These are phyloP conservation scores for Antitype chi DNA, from an alignment of 2,888 invertebrate genomes.

Conservation along the genomic window DNA sequence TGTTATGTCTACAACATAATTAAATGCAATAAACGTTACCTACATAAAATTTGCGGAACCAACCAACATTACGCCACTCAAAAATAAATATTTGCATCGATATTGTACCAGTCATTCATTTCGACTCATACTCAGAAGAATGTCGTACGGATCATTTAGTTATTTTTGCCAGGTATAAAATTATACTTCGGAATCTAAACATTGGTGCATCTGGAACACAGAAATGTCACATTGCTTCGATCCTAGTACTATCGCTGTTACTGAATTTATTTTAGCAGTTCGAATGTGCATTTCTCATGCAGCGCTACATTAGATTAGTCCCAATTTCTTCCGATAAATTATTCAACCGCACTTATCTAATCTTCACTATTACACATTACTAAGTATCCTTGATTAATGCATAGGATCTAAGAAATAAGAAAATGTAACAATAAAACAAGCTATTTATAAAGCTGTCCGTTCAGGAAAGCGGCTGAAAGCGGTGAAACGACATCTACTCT, in stretches of 20 bases:
- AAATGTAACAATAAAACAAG: constrained; percentile 79
- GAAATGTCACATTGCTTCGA: constrained; percentile 52
- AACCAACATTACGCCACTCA: constrained; percentile 6
- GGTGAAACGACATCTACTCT: constrained; percentile 82
- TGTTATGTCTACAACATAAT: constrained; percentile 31
- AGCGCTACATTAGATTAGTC: constrained; percentile 9
- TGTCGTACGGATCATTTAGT: constrained; percentile 50
- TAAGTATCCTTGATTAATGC: constrained; percentile 51
- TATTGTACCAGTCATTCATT: constrained; percentile 35
- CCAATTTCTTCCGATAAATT: constrained; percentile 19
- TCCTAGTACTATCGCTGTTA: constrained; percentile 32
- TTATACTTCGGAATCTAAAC: constrained; percentile 57
- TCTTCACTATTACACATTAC: constrained; percentile 33
- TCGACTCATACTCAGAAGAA: constrained; percentile 51
- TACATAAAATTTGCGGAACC: constrained; percentile 12
- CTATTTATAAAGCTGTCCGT: constrained; percentile 83
- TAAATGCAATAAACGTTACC: constrained; percentile 16
- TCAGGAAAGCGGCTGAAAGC: constrained; percentile 76
- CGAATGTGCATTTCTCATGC: constrained; percentile 29
- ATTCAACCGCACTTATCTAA: constrained; percentile 21
- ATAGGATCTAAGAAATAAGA: constrained; percentile 68
- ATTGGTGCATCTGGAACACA: constrained; percentile 56
- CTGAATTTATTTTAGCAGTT: constrained; percentile 39
- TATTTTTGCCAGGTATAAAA: constrained; percentile 62
- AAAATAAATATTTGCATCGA: constrained; percentile 35